Percentiles rank a stretch among this genome's conserved stretches.
Evolutionary conservation across 2,797 vertebrate species (phyloP).

Genomic region (Propithecus perrieri): DNA sequence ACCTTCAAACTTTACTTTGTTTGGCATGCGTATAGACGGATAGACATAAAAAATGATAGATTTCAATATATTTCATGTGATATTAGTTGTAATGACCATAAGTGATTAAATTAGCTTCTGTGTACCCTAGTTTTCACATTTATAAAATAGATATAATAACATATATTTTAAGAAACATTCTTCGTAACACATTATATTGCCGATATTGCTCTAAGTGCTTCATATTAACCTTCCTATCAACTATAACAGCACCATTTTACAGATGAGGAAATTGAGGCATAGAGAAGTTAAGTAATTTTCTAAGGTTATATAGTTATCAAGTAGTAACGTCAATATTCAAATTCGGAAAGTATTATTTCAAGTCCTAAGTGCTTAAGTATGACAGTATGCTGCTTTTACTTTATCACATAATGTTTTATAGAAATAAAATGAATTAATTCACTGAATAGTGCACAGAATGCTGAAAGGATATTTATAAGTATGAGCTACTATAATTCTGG

Average conservation of each 20-base stretch:
- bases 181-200: neutral
- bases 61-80: neutral
- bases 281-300: neutral
- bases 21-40: neutral
- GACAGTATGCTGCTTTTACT: neutral
- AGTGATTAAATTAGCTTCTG: neutral
- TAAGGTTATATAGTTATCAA: neutral
- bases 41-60: neutral
- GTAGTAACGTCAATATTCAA: neutral
- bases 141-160: neutral
- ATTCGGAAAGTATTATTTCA: neutral
- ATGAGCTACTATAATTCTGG: neutral
- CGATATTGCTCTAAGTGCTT: neutral
- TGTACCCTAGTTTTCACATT: neutral
- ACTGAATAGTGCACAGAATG: neutral
- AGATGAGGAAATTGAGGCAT: neutral
- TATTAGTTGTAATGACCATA: neutral
- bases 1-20: neutral
- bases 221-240: neutral
- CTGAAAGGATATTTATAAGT: neutral
- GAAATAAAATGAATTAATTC: neutral
- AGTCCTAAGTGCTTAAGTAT: neutral
- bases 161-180: neutral
- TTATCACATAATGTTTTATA: neutral
- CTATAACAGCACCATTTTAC: neutral